Base-by-base conservation (phyloP, 2,888 invertebrate species). In the Alcis repandata region DNA sequence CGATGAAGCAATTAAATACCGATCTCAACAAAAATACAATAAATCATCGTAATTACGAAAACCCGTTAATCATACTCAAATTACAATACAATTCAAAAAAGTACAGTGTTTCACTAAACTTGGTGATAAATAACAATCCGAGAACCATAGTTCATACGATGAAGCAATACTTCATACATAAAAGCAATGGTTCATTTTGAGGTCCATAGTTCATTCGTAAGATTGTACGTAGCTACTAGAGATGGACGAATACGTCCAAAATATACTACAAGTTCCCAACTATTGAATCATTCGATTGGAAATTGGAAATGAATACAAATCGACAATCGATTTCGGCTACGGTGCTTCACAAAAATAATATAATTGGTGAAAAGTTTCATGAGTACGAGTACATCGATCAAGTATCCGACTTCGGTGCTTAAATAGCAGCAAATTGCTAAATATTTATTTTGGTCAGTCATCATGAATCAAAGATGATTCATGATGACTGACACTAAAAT, bases 41-140 rank as follows among this genome's bases (percentile, higher is more conserved):
- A 66, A 61, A 57, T 66, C 43, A 52, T 53, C 8, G 40, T 57
- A 61, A 60, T 61, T 58, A 66, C 22, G 43, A 58, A 60, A 61
- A 46, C 45, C 15, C 65, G 57, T 66, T 57, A 57, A 58, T 66
- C 60, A 66, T 41, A 58, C 57, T 59, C 52, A 60, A 58, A 56
- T 65, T 65, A 60, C 65, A 60, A 66, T 57, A 66, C 46, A 51
- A 57, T 57, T 43, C 38, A 41, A 46, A 57, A 52, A 59, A 22
- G 32, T 57, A 52, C 52, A 66, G 51, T 52, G 46, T 52, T 66
- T 66, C 46, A 58, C 52, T 36, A 61, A 66, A 60, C 11, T 66
- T 41, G n/a, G 40, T 33, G 13, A 51, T 66, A 66, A 66, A 66
- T 66, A 33, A 61, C 33, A 46, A 57, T 52, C 20, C 45, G 32